These are phyloP conservation scores for Sycobia sp. DNA, from an alignment of 1,140 invertebrate species.

Conservation along the genomic window DNA sequence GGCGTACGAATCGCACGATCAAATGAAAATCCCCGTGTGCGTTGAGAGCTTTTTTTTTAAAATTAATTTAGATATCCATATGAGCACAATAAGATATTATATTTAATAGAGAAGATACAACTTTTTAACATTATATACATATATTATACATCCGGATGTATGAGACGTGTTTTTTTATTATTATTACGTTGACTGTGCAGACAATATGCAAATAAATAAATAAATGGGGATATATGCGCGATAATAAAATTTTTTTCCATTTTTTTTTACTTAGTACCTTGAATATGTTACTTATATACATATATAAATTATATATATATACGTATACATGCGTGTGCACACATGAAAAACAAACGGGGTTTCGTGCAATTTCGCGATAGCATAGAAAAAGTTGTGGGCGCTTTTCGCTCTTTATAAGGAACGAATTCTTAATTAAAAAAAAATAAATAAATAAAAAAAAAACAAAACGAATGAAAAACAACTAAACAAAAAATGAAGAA, in stretches of 20 bases:
- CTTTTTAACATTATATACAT: too few relatives aligned
- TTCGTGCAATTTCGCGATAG: slow-evolving; percentile 42
- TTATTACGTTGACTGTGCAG: too few relatives aligned
- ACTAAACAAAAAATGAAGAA: slow-evolving; percentile 5
- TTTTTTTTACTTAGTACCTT: slow-evolving; percentile 14
- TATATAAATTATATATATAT: too few relatives aligned
- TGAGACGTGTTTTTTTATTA: background rate
- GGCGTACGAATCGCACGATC: slow-evolving; percentile 7
- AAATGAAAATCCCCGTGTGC: too few relatives aligned
- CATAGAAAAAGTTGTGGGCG: slow-evolving; percentile 35
- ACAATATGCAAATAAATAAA: slow-evolving; percentile 7
- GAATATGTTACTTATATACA: too few relatives aligned
- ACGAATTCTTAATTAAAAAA: too few relatives aligned
- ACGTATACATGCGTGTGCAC: slow-evolving; percentile 19
- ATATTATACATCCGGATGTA: slow-evolving; percentile 12
- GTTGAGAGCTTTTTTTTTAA: too few relatives aligned
- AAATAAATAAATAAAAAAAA: too few relatives aligned
- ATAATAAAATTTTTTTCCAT: too few relatives aligned
- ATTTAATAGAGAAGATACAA: too few relatives aligned
- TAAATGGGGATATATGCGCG: background rate
- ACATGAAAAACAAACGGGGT: slow-evolving; percentile 39
- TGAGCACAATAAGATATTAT: too few relatives aligned
- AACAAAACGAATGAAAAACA: slow-evolving; percentile 13
- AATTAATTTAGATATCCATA: too few relatives aligned
- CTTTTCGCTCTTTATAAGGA: slow-evolving; percentile 19